Percentiles rank a stretch among this genome's conserved stretches.
phyloP scores from a whole-genome alignment of 2,113 vertebrate species.

The Anser brachyrhynchus region DNA sequence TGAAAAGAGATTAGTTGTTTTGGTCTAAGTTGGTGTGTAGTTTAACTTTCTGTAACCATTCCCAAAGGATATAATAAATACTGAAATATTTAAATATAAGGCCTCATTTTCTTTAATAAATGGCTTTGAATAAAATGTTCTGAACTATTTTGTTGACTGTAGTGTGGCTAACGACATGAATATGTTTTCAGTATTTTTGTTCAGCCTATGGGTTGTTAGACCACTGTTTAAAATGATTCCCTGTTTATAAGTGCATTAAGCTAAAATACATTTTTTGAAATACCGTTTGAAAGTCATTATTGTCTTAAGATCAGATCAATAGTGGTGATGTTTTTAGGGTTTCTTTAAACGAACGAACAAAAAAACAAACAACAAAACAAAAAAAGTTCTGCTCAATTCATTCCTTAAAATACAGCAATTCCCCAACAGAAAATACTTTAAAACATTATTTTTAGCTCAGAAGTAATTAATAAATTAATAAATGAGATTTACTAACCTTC shows the following conservation, averaged over 20 bases:
- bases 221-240: background rate
- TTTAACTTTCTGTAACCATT: constrained; percentile 1
- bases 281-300: background rate
- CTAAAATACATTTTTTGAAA: background rate
- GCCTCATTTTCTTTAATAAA: constrained; percentile 41
- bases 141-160: constrained; percentile 3
- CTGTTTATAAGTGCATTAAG: background rate
- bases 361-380: too few species aligned
- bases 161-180: background rate
- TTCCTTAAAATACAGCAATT: background rate
- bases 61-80: constrained; percentile 35
- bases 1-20: constrained; percentile 40
- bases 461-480: background rate
- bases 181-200: background rate
- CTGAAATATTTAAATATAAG: background rate
- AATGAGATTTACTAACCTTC: background rate
- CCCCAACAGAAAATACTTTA: background rate
- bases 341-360: background rate
- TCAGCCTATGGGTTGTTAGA: background rate
- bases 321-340: background rate
- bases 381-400: background rate
- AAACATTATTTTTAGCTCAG: background rate
- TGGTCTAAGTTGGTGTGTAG: background rate
- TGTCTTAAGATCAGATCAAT: background rate
- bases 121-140: background rate